These are phyloP conservation scores for Tangara arthus DNA, from an alignment of 2,797 vertebrate species.

Conservation along the genomic window DNA sequence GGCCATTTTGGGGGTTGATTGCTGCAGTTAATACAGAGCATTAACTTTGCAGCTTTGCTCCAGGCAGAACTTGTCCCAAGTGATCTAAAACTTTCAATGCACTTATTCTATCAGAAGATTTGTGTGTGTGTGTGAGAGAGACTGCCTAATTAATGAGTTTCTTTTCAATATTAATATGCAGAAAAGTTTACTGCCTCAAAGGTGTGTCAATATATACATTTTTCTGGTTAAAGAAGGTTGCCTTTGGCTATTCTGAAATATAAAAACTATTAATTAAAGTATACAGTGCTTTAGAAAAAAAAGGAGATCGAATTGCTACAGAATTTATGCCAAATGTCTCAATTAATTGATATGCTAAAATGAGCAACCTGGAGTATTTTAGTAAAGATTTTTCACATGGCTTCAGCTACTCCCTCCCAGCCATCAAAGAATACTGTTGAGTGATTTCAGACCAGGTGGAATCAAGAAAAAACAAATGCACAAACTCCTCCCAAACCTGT, in stretches of 20 bases:
- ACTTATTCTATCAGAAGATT: slow-evolving; percentile 69
- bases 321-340: slow-evolving; percentile 64
- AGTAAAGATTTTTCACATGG: slow-evolving; percentile 31
- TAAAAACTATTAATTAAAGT: slow-evolving; percentile 75
- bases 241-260: slow-evolving; percentile 69
- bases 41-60: slow-evolving; percentile 72
- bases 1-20: slow-evolving; percentile 66
- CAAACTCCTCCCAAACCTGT: not conserved
- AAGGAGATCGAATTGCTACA: slow-evolving; percentile 34
- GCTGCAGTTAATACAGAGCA: slow-evolving; percentile 68
- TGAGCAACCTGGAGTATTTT: slow-evolving; percentile 36
- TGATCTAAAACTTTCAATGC: slow-evolving; percentile 68
- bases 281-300: slow-evolving; percentile 34
- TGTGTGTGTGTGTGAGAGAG: slow-evolving; percentile 42
- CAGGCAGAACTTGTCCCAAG: slow-evolving; percentile 70
- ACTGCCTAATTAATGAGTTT: slow-evolving; percentile 74
- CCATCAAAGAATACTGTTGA: not conserved
- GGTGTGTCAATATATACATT: slow-evolving; percentile 77
- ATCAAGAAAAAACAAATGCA: not conserved
- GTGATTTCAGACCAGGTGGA: not conserved
- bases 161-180: slow-evolving; percentile 75
- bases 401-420: not conserved
- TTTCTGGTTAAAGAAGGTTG: slow-evolving; percentile 68
- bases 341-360: slow-evolving; percentile 55
- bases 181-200: slow-evolving; percentile 74